A percentile compares a stretch with the other conserved stretches of the same genome.
phyloP scores from a whole-genome alignment of 2,797 vertebrate species.

The Etheostoma nigrum region DNA sequence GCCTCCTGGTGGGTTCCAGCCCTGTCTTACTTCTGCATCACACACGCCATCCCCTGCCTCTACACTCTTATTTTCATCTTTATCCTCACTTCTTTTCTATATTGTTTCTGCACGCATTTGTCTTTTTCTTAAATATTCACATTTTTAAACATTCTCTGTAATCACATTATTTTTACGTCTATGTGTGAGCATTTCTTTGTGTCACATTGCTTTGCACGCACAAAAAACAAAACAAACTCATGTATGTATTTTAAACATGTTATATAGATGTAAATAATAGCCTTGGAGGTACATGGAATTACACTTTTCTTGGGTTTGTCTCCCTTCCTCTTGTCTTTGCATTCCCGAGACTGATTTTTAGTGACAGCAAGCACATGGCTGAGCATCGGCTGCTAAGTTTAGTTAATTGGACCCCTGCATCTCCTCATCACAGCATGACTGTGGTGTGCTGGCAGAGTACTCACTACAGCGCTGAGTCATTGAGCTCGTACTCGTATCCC shows the following conservation, averaged over 20 bases:
- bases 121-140: background rate
- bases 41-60: conserved; percentile 14
- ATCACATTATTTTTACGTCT: background rate
- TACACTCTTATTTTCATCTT: conserved; percentile 12
- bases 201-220: background rate
- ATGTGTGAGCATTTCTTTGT: too few relatives aligned
- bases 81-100: conserved; percentile 7
- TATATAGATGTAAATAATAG: background rate
- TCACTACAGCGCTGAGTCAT: conserved; percentile 85
- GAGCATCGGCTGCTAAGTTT: conserved; percentile 54
- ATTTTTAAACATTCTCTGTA: background rate
- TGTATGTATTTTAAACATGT: background rate
- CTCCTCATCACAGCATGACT: conserved; percentile 40
- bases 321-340: conserved; percentile 16
- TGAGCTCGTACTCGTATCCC: conserved; percentile 83
- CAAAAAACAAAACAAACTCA: background rate
- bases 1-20: conserved; percentile 63
- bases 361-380: conserved; percentile 73
- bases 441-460: conserved; percentile 50
- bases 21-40: conserved; percentile 23
- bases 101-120: background rate
- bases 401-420: conserved; percentile 78
- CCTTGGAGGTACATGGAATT: background rate
- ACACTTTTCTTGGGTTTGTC: background rate
- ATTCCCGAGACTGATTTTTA: conserved; percentile 51